Conservation (phyloP, 2,797 vertebrate genomes). For the Sebastes minor region DNA sequence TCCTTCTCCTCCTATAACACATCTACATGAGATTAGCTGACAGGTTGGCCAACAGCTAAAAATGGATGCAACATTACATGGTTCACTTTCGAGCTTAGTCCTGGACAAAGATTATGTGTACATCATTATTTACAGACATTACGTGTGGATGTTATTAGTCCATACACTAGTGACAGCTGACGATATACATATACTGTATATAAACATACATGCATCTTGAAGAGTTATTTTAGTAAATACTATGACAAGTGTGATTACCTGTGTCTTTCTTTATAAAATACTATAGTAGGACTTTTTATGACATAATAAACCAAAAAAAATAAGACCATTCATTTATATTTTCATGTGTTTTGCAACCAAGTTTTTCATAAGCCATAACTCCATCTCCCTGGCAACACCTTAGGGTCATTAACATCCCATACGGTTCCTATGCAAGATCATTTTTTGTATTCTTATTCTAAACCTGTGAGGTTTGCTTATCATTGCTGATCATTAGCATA, state of each 20-base stretch:
- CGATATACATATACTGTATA: neutral
- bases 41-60: conserved; percentile 26
- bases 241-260: neutral
- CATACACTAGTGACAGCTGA: neutral
- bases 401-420: too few species aligned
- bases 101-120: neutral
- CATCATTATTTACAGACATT: neutral
- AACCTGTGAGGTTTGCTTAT: neutral
- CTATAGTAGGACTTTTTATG: too few species aligned
- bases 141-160: neutral
- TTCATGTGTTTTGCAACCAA: too few species aligned
- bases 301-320: too few species aligned
- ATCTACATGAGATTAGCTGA: conserved; percentile 62
- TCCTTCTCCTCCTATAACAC: conserved; percentile 91
- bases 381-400: too few species aligned
- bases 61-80: neutral
- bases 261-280: neutral
- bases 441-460: neutral
- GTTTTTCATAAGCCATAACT: too few species aligned
- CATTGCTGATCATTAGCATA: neutral
- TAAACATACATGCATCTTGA: neutral
- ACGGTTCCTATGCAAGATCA: too few species aligned
- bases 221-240: neutral
- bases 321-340: too few species aligned
- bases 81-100: neutral